phyloP scores from a whole-genome alignment of 2,888 invertebrate species.

The Cryptocephalus moraei region DNA sequence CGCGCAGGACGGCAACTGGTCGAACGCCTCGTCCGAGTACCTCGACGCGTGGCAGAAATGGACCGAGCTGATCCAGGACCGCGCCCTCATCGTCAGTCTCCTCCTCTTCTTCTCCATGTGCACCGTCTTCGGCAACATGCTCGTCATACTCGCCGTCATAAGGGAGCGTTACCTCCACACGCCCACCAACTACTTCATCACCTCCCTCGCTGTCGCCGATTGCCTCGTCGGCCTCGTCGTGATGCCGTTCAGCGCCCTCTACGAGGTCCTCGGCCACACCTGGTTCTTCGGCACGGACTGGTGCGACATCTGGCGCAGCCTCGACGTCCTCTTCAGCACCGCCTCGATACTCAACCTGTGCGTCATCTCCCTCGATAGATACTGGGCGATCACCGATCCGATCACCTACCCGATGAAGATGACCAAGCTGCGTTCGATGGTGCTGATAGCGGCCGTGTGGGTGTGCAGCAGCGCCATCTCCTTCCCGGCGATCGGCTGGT shows the following conservation, averaged over 20 bases:
- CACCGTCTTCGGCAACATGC: constrained; percentile 89
- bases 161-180: constrained; percentile 91
- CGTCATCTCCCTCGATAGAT: constrained; percentile 91
- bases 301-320: constrained; percentile 96
- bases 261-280: constrained; percentile 78
- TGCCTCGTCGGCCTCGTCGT: constrained; percentile 93
- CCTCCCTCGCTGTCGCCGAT: constrained; percentile 93
- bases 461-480: constrained; percentile 93
- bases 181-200: constrained; percentile 95
- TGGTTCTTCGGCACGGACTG: constrained; percentile 94
- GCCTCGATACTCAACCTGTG: constrained; percentile 96
- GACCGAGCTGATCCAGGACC: constrained; percentile 52
- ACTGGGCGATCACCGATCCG: constrained; percentile 98
- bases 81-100: constrained; percentile 68
- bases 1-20: constrained; percentile 19
- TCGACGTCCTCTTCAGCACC: constrained; percentile 95
- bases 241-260: constrained; percentile 93
- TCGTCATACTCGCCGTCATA: constrained; percentile 89
- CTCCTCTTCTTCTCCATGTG: constrained; percentile 80
- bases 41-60: constrained; percentile 37
- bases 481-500: constrained; percentile 96
- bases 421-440: constrained; percentile 77
- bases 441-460: constrained; percentile 91
- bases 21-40: constrained; percentile 28
- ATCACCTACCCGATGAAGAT: constrained; percentile 94